These are phyloP conservation scores for Catocala sponsa DNA, from an alignment of 2,888 invertebrate genomes.

Conservation along the genomic window DNA sequence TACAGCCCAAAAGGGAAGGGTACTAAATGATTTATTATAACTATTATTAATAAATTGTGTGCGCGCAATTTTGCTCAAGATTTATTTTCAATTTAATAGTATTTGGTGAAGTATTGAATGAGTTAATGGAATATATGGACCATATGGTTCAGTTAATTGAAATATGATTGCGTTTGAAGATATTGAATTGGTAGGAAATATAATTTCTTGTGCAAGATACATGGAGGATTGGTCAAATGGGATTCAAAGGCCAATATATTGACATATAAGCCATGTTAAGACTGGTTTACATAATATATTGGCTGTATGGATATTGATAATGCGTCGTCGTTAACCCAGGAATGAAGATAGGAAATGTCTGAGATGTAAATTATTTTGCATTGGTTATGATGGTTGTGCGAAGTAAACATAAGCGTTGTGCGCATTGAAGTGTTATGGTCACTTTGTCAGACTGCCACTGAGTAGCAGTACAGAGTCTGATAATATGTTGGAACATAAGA, in stretches of 20 bases:
- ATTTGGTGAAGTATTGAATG: conserved; percentile 56
- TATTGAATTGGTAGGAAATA: conserved; percentile 17
- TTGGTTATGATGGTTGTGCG: too few species aligned
- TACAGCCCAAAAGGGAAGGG: conserved; percentile 31
- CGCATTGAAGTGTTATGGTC: too few species aligned
- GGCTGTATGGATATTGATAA: not conserved
- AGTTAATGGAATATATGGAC: conserved; percentile 53
- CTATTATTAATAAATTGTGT: conserved; percentile 41
- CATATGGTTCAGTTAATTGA: conserved; percentile 43
- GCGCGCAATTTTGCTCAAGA: conserved; percentile 36
- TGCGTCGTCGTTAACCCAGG: too few species aligned
- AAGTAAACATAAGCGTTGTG: too few species aligned
- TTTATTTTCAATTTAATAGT: conserved; percentile 48
- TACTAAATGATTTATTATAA: conserved; percentile 42
- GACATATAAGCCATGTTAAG: not conserved
- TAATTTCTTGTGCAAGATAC: conserved; percentile 20
- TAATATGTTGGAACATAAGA: too few species aligned
- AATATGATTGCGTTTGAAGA: conserved; percentile 26
- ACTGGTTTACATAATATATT: conserved; percentile 1
- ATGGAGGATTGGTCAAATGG: conserved; percentile 10
- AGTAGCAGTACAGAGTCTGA: too few species aligned
- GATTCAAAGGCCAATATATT: conserved; percentile 4
- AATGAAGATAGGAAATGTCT: too few species aligned
- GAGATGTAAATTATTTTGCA: too few species aligned
- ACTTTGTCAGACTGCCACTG: too few species aligned